phyloP scores from a whole-genome alignment of 2,888 invertebrate species.

The Oligia fasciuncula region DNA sequence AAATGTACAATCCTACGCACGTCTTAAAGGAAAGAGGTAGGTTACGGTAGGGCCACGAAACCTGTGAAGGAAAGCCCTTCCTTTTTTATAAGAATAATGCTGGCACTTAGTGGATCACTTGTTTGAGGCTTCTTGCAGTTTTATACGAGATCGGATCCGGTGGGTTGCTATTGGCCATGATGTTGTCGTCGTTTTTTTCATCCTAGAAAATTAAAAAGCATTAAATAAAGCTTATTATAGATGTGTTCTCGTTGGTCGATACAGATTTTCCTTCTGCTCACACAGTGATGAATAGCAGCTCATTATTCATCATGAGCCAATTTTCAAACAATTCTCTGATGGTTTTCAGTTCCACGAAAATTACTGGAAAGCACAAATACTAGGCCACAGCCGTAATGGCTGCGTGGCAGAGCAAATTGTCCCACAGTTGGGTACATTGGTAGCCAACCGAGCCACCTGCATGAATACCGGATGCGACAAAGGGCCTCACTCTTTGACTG shows the following conservation, averaged over 20 bases:
- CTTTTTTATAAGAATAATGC: background rate
- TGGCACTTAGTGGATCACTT: background rate
- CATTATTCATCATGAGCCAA: background rate
- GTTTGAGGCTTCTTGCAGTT: background rate
- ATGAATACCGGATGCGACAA: conserved; percentile 66
- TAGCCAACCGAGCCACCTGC: conserved; percentile 62
- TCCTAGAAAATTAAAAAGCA: background rate
- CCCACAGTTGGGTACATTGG: conserved; percentile 47
- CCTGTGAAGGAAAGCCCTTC: too few relatives aligned
- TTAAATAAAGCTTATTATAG: background rate
- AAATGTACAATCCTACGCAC: conserved; percentile 31
- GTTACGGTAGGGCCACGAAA: conserved; percentile 20
- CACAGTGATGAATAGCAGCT: too few relatives aligned
- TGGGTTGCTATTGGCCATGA: background rate
- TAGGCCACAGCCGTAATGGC: conserved; percentile 36
- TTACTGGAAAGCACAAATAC: conserved; percentile 6
- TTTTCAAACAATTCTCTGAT: background rate
- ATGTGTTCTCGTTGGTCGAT: background rate
- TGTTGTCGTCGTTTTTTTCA: background rate
- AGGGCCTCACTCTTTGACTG: conserved; percentile 59
- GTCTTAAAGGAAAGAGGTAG: conserved; percentile 9
- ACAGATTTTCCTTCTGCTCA: background rate
- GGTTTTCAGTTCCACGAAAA: conserved; percentile 1
- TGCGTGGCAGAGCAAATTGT: conserved; percentile 61
- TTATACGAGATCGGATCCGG: background rate